Base-by-base conservation (phyloP, 1,140 invertebrate species). In the Acyrthosiphon pisum region DNA sequence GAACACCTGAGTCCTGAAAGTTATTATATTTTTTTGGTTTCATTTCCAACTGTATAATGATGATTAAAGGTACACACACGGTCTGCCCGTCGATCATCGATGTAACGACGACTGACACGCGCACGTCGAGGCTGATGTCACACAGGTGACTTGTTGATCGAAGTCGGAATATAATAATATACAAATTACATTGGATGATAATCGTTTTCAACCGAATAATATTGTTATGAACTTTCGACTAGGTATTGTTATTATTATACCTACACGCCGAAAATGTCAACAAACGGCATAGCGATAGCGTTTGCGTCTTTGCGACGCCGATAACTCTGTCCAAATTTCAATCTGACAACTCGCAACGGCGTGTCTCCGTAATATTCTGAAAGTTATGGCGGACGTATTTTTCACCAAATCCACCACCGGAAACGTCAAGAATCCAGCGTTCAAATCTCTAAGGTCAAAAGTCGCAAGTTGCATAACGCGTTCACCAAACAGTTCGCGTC, bases 81-180 rank as follows among this genome's bases (percentile, higher is more conserved):
- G 68, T 81, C 90, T 35, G 20, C 41, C 18, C 6, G 53, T 18
- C 48, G 87, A 50, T 56, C n/a, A 37, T 88, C 88, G 23, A 18
- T 60, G 35, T 60, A 23, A 53, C 88, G 88, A 56, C 88, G 23
- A 90, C 22, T 0, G 18, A 81, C n/a, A 35, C 18, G 91, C 30
- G n/a, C 41, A 44, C n/a, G 14, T 23, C 22, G 60, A 92, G 76
- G 91, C 60, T 26, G 68, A 83, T 83, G 68, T 92, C 76, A 37
- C 91, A 92, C 68, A n/a, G 46, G 46, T 76, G 91, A 92, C 76
- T 92, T 84, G 91, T 92, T 92, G 91, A 92, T 92, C 68, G 30
- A 87, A 0, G 30, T 7, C 44, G 30, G 30, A 20, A 11, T 26
- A 37, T 35, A 44, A 84, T 84, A 44, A 1, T 76, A 35, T 37